Evolutionary conservation across 2,113 vertebrate species (phyloP), one percentile per base, ranked within the genome.

Genomic region (Nycticorax nycticorax): DNA sequence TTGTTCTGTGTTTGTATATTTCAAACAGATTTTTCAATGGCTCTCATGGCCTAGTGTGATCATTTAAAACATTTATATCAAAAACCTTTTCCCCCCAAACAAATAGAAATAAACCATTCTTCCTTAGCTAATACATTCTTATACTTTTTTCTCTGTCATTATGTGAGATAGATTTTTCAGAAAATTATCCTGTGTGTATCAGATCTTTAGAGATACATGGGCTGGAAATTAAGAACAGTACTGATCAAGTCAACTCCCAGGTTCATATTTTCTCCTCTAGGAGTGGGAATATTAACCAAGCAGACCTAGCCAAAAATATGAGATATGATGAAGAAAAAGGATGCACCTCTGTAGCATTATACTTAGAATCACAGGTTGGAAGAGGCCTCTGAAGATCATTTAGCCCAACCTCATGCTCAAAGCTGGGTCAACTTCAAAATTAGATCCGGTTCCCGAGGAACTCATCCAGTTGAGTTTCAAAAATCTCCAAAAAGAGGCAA

Each of bases 1-100:
- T 79, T 97, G 32, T 87, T 97, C 75, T 90, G 59, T 94, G 91
- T 95, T 95, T 73, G 73, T 95, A 19, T 68, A 67, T 86, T 94
- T 96, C 87, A 88, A 82, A 67, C n/a, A 91, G 63, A 89, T 95
- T 96, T 93, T 96, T 89, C 87, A 79, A 62, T 90, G 30, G 8
- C 64, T 86, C 37, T 91, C 19, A 83, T 86, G 76, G 63, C 37
- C 63, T 90, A 75, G 15, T 96, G 92, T 76, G 87, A 96, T 90
- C 2, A 91, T 84, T 96, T 91, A 76, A 53, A 96, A 81, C 63
- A 89, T 88, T 94, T 95, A 66, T 77, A 93, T 83, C 5, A 89
- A 91, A 56, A 56, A 7, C 26, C 35, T 92, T 84, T 64, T 1
- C 2, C 35, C 41, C 39, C 56, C 86, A 95, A 95, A 83, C 35